These are phyloP conservation scores for Fregetta grallaria DNA, from an alignment of 2,113 vertebrate species.

Conservation along the genomic window DNA sequence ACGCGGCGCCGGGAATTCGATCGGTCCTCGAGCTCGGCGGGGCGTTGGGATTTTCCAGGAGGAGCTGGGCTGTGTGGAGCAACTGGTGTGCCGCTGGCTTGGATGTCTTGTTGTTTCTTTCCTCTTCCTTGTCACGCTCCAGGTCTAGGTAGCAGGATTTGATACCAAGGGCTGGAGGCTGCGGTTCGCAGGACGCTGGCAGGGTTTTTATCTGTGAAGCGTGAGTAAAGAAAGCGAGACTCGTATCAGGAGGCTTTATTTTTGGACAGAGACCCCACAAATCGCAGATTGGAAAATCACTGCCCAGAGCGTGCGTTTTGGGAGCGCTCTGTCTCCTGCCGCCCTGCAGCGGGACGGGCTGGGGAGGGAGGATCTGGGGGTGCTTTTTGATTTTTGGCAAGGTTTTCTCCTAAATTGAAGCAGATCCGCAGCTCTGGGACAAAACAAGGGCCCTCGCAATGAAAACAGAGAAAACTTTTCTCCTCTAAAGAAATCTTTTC, in stretches of 20 bases:
- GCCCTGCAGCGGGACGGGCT: background rate
- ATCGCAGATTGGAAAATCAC: background rate
- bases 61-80: background rate
- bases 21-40: too few species aligned
- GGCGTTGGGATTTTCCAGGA: background rate
- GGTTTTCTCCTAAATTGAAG: background rate
- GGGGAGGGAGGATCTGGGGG: background rate
- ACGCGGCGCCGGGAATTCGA: background rate
- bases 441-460: background rate
- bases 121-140: background rate
- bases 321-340: background rate
- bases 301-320: background rate
- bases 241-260: background rate
- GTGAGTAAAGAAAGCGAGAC: background rate
- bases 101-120: too few species aligned
- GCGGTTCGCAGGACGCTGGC: rapidly evolving
- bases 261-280: background rate
- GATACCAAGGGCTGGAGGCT: background rate
- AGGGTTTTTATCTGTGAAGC: background rate
- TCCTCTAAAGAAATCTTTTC: too few species aligned
- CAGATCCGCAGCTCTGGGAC: background rate
- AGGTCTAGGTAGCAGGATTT: background rate
- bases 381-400: background rate
- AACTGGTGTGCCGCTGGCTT: too few species aligned
- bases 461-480: background rate